Conservation (phyloP, 2,888 invertebrate species). For the Sepioteuthis lessoniana region DNA sequence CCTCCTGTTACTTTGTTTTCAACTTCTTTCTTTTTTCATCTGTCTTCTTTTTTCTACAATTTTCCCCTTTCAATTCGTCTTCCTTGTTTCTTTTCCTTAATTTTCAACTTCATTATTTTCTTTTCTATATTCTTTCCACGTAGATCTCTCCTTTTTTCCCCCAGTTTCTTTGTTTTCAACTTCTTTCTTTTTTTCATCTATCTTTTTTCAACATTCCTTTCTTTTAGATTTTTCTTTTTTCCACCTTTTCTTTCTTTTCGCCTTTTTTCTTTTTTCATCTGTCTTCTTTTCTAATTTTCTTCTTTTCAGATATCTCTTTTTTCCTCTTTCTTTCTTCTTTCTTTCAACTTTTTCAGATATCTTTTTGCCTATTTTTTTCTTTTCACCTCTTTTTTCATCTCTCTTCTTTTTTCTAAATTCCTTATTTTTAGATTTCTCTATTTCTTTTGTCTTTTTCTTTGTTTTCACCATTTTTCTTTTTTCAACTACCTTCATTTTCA, state of each 20-base stretch:
- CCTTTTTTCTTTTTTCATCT: neutral
- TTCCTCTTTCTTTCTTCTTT: neutral
- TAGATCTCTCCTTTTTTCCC: neutral
- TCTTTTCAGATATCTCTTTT: neutral
- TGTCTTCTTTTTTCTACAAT: neutral
- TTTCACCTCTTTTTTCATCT: neutral
- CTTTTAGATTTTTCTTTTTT: neutral
- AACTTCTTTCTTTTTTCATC: neutral
- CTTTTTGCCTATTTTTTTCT: neutral
- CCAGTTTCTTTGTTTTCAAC: neutral
- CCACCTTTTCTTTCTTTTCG: neutral
- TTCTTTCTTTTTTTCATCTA: neutral
- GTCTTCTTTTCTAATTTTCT: neutral
- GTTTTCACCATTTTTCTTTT: neutral
- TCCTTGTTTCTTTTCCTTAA: neutral
- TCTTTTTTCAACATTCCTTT: neutral
- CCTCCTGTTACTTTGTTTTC: neutral
- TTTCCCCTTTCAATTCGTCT: neutral
- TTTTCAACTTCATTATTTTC: neutral
- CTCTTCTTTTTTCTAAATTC: neutral
- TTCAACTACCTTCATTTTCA: neutral
- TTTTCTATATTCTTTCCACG: neutral
- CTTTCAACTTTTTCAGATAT: neutral
- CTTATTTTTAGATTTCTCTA: too few species aligned
- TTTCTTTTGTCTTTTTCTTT: too few species aligned